Evolutionary conservation across 2,113 vertebrate species (phyloP), one percentile per base, ranked within the genome.

Genomic region (Chionomys nivalis): DNA sequence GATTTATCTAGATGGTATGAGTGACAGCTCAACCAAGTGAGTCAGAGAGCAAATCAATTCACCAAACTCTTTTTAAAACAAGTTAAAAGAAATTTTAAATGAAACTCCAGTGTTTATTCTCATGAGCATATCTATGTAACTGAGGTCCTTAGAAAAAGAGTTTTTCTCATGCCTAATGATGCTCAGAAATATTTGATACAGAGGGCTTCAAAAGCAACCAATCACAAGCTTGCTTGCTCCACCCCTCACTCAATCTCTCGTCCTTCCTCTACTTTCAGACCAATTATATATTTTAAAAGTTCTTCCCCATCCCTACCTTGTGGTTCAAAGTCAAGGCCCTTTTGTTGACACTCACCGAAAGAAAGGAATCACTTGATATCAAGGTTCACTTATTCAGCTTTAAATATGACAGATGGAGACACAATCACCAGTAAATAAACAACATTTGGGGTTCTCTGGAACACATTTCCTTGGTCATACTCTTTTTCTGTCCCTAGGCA

Each of bases 291-390:
- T 77, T 70, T 92, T 36, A 87, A 24, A 55, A 90, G 26, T 82
- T 93, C 17, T 58, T 3, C 86, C 89, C 78, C 52, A n/a, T 63
- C 47, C 81, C 21, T 65, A 24, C 36, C 75, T 4, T 76, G 5
- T 10, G 36, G 72, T 66, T 87, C 73, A 96, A 93, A 87, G 92
- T 70, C 36, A 93, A 66, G 47, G 5, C 90, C 91, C 52, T 12
- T 66, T 90, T 33, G 55, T 16, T 49, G 85, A 77, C 31, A 70
- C 75, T 89, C 58, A 58, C 68, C 73, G 63, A 49, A 89, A 58
- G 47, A 42, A 93, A 95, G 36, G 70, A 70, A 77, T 76, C 52
- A 72, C 26, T 93, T 33, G 44, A 42, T 82, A 42, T 86, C 78
- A 86, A 87, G 16, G 3, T 11, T 95, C 13, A 81, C 49, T 61